Evolutionary conservation across 2,113 vertebrate genomes (phyloP).

Genomic region (Hymenochirus boettgeri): DNA sequence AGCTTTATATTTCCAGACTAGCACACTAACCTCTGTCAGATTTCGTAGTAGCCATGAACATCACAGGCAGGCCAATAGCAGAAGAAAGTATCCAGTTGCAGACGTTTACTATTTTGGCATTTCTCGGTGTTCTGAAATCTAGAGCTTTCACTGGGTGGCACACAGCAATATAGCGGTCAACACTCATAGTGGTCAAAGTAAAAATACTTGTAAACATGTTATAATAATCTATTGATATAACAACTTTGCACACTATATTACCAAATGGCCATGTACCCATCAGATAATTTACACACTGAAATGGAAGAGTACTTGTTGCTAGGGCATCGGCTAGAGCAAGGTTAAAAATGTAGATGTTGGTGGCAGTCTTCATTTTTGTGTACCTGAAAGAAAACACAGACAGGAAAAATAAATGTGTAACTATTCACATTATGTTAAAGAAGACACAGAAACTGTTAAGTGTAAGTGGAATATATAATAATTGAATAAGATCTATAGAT

Average conservation of each 20-base stretch:
- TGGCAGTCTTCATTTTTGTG: conserved; percentile 99
- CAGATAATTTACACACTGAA: conserved; percentile 96
- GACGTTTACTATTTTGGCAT: conserved; percentile 96
- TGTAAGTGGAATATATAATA: too few species aligned
- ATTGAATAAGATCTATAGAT: too few species aligned
- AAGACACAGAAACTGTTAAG: too few species aligned
- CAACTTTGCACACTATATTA: conserved; percentile 87
- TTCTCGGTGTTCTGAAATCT: conserved; percentile 91
- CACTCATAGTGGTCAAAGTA: conserved; percentile 96
- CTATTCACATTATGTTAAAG: too few species aligned
- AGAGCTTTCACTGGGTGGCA: conserved; percentile 95
- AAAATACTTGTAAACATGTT: conserved; percentile 99
- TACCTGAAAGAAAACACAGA: conserved; percentile 66
- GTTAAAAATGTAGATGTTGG: conserved; percentile 99
- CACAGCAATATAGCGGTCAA: conserved; percentile 94
- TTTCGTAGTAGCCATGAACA: conserved; percentile 90
- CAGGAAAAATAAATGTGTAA: too few species aligned
- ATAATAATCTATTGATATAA: conserved; percentile 97
- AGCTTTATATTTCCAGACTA: too few species aligned
- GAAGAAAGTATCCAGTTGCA: conserved; percentile 98
- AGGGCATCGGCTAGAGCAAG: conserved; percentile 91
- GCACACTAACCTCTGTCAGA: conserved; percentile 65
- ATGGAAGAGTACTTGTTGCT: conserved; percentile 93
- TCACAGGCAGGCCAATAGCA: conserved; percentile 95
- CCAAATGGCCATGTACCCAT: conserved; percentile 98